Evolutionary conservation across 2,888 invertebrate species (phyloP).

Genomic region (Thereva unica): DNA sequence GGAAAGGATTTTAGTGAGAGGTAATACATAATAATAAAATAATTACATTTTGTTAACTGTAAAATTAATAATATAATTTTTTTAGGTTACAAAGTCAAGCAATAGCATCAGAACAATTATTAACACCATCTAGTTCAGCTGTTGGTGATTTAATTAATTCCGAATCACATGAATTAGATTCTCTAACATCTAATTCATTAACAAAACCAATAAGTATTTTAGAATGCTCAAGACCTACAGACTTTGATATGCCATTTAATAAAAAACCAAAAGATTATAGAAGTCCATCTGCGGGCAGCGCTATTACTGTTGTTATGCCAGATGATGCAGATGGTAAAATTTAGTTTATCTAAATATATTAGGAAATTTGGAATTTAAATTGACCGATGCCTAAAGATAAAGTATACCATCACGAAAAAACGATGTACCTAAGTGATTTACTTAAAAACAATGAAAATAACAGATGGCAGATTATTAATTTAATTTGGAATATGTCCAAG

Average conservation of each 20-base stretch:
- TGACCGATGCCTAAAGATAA: too few relatives aligned
- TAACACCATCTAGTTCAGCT: conserved; percentile 57
- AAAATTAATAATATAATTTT: conserved; percentile 21
- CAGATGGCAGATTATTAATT: too few relatives aligned
- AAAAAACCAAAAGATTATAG: conserved; percentile 51
- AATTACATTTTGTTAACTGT: conserved; percentile 39
- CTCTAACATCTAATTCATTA: conserved; percentile 54
- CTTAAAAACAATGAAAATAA: too few relatives aligned
- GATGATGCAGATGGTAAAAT: conserved; percentile 56
- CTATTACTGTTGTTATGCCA: conserved; percentile 67
- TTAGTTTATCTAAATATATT: too few relatives aligned
- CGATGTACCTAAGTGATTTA: too few relatives aligned
- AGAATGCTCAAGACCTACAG: conserved; percentile 46
- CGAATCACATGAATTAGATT: conserved; percentile 57
- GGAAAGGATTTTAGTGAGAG: conserved; percentile 24
- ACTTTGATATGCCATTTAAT: conserved; percentile 45
- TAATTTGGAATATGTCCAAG: too few relatives aligned
- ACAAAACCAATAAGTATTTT: conserved; percentile 52
- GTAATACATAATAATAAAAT: conserved; percentile 8
- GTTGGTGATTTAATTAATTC: conserved; percentile 56
- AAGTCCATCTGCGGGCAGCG: conserved; percentile 67
- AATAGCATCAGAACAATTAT: conserved; percentile 55
- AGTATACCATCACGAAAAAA: too few relatives aligned
- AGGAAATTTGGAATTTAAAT: too few relatives aligned
- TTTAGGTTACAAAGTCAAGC: conserved; percentile 54